phyloP scores from a whole-genome alignment of 2,113 vertebrate genomes.

The Plestiodon gilberti region DNA sequence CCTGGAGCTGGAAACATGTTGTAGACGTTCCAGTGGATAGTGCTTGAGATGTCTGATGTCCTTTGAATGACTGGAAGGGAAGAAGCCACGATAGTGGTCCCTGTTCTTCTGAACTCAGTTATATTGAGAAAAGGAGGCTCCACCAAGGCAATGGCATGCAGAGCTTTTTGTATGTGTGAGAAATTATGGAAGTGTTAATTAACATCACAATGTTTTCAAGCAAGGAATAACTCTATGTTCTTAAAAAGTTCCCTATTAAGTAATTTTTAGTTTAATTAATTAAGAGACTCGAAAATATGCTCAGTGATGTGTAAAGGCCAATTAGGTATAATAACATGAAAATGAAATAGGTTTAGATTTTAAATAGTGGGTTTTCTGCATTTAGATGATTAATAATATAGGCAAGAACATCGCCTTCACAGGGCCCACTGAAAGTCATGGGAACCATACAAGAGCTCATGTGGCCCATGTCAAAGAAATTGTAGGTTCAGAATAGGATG shows the following conservation, averaged over 20 bases:
- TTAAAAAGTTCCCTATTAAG: conserved; percentile 21
- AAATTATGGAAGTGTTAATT: conserved; percentile 44
- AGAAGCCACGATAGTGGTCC: not conserved
- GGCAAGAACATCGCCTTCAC: not conserved
- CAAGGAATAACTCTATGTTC: conserved; percentile 29
- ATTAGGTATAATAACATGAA: not conserved
- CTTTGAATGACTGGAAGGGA: not conserved
- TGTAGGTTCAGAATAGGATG: no score
- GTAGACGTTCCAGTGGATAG: not conserved
- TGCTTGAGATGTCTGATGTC: no score
- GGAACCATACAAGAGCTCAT: not conserved
- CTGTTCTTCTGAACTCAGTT: not conserved
- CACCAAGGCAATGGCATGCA: not conserved
- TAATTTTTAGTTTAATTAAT: conserved; percentile 12
- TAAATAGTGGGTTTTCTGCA: conserved; percentile 4
- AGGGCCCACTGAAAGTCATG: not conserved
- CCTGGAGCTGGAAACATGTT: not conserved
- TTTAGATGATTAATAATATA: not conserved
- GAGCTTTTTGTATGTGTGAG: conserved; percentile 31
- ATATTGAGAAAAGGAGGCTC: not conserved
- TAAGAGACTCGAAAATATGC: conserved; percentile 26
- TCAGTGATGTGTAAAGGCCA: conserved; percentile 13
- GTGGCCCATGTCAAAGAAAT: no score
- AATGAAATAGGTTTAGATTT: not conserved
- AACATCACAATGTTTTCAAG: conserved; percentile 49